Base-by-base conservation (phyloP, 2,888 invertebrate genomes). In the Cosmia trapezina region DNA sequence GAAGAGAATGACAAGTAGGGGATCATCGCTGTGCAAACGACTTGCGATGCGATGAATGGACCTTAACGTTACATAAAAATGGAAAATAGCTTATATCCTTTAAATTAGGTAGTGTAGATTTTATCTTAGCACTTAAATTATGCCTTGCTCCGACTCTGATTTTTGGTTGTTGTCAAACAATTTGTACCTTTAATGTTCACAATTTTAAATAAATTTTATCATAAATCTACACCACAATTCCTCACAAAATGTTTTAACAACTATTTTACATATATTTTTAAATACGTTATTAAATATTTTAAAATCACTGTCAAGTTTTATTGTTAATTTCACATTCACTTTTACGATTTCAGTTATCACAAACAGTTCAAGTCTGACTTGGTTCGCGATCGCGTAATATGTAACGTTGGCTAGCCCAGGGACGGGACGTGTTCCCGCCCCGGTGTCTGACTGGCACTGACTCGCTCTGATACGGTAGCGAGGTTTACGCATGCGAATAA, bases 401-500 rank as follows among this genome's bases (percentile, higher is more conserved):
- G 72, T 76, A 79, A 73, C 68, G 68, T 66, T 37, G 61, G 76
- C 64, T 66, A 57, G 43, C 69, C 75, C 78, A 68, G 74, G 77
- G 83, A 65, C 66, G 89, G 85, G 83, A 92, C 94, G 94, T 92
- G 87, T 86, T 86, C 85, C 89, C 91, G 77, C 85, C 85, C 83
- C 90, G 82, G 84, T 77, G 86, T 87, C 91, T 88, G 80, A 83
- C 88, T 88, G 88, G 88, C 86, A 95, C 95, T 95, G 94, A 92
- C 63, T 89, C 85, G 85, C 84, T 90, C 88, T 91, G 91, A 90
- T 92, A 91, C 89, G 90, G 89, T 87, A 86, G 90, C 85, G 81
- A 88, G 89, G 89, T 93, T 89, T 90, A 95, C 95, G 95, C 95
- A 95, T 95, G 95, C 95, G 95, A 90, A 88, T 88, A 91, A 88